Percentiles rank a stretch among this genome's conserved stretches.
Conservation (phyloP, 1,140 invertebrate genomes). For the Pogonognathellus flavescens region DNA sequence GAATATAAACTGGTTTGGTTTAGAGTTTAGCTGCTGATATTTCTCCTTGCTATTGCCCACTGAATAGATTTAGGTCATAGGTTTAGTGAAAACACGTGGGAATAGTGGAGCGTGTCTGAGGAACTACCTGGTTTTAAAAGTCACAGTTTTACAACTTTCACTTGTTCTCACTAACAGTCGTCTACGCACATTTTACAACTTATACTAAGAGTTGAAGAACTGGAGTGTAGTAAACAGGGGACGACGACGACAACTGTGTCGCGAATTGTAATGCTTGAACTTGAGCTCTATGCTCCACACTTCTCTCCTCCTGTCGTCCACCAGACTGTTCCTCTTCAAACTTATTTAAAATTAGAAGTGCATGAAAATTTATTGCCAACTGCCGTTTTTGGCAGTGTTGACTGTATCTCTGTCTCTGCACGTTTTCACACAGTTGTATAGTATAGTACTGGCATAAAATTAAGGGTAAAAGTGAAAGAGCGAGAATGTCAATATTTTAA, state of each 20-base stretch:
- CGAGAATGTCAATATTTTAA: constrained; percentile 3
- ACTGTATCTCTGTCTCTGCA: neutral
- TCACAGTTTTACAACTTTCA: constrained; percentile 32
- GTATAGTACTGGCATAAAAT: neutral
- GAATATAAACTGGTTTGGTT: constrained; percentile 16
- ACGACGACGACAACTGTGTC: neutral
- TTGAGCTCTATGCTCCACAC: neutral
- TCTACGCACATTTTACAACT: constrained; percentile 38
- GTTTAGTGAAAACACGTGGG: constrained; percentile 18
- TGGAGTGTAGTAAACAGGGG: constrained; percentile 29
- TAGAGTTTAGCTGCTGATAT: constrained; percentile 30
- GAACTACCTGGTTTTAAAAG: constrained; percentile 15
- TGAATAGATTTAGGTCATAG: constrained; percentile 38
- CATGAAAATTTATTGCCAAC: constrained; percentile 26
- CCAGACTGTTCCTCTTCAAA: neutral
- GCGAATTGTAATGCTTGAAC: neutral
- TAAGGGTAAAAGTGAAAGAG: neutral
- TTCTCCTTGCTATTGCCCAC: constrained; percentile 11
- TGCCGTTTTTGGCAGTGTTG: constrained; percentile 3
- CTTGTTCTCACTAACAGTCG: neutral
- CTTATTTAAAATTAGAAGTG: constrained; percentile 32
- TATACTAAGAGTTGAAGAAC: constrained; percentile 24
- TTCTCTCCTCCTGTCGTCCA: neutral
- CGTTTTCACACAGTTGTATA: neutral
- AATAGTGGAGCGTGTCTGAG: neutral